Conservation (phyloP, 1,140 invertebrate genomes). For the Tenebrio molitor region DNA sequence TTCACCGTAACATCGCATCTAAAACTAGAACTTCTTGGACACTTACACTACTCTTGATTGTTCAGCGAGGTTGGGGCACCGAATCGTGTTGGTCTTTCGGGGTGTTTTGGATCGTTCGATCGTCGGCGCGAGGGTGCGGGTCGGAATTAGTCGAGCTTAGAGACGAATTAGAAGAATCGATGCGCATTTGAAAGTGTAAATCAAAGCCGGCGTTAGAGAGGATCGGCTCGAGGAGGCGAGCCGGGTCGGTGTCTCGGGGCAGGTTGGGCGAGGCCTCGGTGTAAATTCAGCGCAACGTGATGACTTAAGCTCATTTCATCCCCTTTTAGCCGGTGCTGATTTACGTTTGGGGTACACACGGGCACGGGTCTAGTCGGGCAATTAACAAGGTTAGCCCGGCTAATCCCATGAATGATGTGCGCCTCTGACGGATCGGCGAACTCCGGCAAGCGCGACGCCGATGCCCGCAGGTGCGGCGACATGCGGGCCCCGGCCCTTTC, state of each 20-base stretch:
- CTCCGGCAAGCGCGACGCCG: conserved; percentile 38
- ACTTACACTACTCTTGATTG: too few species aligned
- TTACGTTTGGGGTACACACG: conserved; percentile 63
- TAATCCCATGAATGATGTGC: conserved; percentile 67
- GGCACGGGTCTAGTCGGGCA: conserved; percentile 62
- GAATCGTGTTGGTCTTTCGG: too few species aligned
- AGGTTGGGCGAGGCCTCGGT: conserved; percentile 46
- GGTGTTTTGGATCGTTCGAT: too few species aligned
- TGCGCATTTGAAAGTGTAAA: conserved; percentile 56
- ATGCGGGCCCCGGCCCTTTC: conserved; percentile 59
- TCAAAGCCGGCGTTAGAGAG: conserved; percentile 55
- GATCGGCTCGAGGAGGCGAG: conserved; percentile 30
- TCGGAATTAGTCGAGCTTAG: conserved; percentile 48
- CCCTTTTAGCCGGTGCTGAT: conserved; percentile 65
- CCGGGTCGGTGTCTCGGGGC: conserved; percentile 50
- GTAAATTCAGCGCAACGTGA: conserved; percentile 63
- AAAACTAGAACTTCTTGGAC: too few species aligned
- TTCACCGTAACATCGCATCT: too few species aligned
- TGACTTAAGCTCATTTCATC: conserved; percentile 65
- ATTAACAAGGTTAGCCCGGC: conserved; percentile 66
- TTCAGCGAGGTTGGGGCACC: too few species aligned
- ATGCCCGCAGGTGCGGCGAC: conserved; percentile 64
- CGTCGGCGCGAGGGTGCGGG: too few species aligned
- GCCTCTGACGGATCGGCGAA: conserved; percentile 59
- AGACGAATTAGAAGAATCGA: conserved; percentile 55